Base-by-base conservation (phyloP, 2,797 vertebrate genomes). In the Uromys caudimaculatus region DNA sequence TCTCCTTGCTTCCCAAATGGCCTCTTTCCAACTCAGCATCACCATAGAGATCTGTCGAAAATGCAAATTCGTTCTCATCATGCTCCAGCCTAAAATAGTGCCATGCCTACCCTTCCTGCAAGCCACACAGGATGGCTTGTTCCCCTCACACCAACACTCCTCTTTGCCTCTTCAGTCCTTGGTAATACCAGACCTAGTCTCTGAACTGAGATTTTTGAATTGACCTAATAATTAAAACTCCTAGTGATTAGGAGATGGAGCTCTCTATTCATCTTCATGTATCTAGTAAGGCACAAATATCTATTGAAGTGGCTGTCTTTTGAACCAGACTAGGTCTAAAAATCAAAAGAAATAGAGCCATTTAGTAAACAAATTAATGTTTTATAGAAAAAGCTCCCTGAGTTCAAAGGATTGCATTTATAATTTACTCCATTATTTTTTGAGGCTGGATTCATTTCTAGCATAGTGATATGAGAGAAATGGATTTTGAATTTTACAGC, bases 21-120 rank as follows among this genome's bases (percentile, higher is more conserved):
- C 94, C 94, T 95, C 56, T 75, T 94, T 84, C 95, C 87, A 94
- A 89, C 86, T 79, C 91, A n/a, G 92, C 94, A 94, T 97, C 95
- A 97, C 95, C 95, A 96, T 95, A 97, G 97, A 62, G 95, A 98
- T 96, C 86, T 96, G 90, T 96, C 96, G 95, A 91, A 95, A 97
- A 94, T 90, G 96, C 87, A 96, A 96, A 94, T 95, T 75, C 88
- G 50, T 60, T 91, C 6, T 6, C 86, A 91, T 93, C 78, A 95
- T 76, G 27, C 83, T 93, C 52, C 62, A 67, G 69, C 89, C 94
- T 94, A 97, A 97, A 98, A 97, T 93, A 97, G 94, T 95, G 82
- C 81, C 67, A 24, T 93, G 95, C 87, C 64, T 96, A 86, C n/a
- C 87, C 17, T 96, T 91, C 56, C 47, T 93, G 35, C 44, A 94